phyloP scores from a whole-genome alignment of 2,797 vertebrate genomes.

The Coregonus sp. region DNA sequence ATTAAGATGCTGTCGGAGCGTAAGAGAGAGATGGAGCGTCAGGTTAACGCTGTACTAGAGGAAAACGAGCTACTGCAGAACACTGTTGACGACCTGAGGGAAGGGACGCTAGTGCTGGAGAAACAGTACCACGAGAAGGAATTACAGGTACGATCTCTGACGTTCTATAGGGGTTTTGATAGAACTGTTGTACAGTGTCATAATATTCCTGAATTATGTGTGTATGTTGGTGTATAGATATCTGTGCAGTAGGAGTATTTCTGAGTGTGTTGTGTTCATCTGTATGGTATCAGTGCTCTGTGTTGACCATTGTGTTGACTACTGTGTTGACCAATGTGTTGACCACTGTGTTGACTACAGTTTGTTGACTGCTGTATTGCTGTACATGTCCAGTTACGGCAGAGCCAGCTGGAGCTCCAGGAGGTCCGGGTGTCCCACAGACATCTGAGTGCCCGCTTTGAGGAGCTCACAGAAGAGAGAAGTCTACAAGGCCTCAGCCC shows the following conservation, averaged over 20 bases:
- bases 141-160: constrained; percentile 79
- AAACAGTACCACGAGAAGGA: constrained; percentile 91
- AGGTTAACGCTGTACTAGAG: constrained; percentile 84
- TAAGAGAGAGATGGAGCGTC: constrained; percentile 89
- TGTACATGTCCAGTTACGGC: constrained; percentile 79
- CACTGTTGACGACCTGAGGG: constrained; percentile 87
- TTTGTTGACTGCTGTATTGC: constrained; percentile 13
- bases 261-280: not conserved
- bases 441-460: constrained; percentile 85
- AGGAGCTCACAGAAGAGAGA: constrained; percentile 89
- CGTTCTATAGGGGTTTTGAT: not conserved
- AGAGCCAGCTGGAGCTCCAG: constrained; percentile 91
- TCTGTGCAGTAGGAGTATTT: too few species aligned
- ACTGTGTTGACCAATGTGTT: not conserved
- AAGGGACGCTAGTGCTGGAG: constrained; percentile 87
- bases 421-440: constrained; percentile 88
- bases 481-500: constrained; percentile 86
- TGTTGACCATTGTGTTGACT: not conserved
- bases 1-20: constrained; percentile 95
- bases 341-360: not conserved
- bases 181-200: not conserved
- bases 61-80: constrained; percentile 92
- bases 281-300: not conserved
- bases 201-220: not conserved
- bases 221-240: not conserved